Percentiles rank a stretch among this genome's conserved stretches.
phyloP scores from a whole-genome alignment of 2,888 invertebrate species.

The Epirrhoe alternata region DNA sequence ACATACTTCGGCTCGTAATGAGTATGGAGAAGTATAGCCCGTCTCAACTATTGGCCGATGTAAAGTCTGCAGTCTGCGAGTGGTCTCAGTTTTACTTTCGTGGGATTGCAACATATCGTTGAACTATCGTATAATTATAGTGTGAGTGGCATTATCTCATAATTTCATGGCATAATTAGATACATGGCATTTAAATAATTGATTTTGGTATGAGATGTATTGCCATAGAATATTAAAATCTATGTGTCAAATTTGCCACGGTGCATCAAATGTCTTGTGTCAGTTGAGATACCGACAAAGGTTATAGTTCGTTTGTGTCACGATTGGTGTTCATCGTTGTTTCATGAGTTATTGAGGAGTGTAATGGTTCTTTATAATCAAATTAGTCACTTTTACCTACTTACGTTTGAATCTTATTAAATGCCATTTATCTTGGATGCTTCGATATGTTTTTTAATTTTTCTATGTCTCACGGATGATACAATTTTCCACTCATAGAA shows the following conservation, averaged over 20 bases:
- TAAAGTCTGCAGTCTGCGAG: too few relatives aligned
- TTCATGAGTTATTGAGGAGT: too few relatives aligned
- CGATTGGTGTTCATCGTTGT: neutral
- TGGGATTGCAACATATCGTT: neutral
- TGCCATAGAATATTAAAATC: slow-evolving; percentile 8
- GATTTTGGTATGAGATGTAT: slow-evolving; percentile 8
- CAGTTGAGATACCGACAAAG: slow-evolving; percentile 7
- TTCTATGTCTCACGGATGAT: too few relatives aligned
- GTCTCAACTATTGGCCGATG: too few relatives aligned
- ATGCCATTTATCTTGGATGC: too few relatives aligned
- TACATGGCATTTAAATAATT: slow-evolving; percentile 13
- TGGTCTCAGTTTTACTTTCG: neutral
- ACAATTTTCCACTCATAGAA: too few relatives aligned
- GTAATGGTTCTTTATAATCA: too few relatives aligned
- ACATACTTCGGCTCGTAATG: too few relatives aligned
- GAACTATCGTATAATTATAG: slow-evolving; percentile 1
- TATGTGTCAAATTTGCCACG: slow-evolving; percentile 16
- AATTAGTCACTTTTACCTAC: too few relatives aligned
- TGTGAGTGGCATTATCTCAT: slow-evolving; percentile 6
- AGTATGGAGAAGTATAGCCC: too few relatives aligned
- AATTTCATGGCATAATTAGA: slow-evolving; percentile 5
- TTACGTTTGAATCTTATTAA: too few relatives aligned
- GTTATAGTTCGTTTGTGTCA: slow-evolving; percentile 24
- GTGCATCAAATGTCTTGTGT: slow-evolving; percentile 22
- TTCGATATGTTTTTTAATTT: too few relatives aligned